Conservation (phyloP, 2,888 invertebrate species). For the Rhorus exstirpatorius region DNA sequence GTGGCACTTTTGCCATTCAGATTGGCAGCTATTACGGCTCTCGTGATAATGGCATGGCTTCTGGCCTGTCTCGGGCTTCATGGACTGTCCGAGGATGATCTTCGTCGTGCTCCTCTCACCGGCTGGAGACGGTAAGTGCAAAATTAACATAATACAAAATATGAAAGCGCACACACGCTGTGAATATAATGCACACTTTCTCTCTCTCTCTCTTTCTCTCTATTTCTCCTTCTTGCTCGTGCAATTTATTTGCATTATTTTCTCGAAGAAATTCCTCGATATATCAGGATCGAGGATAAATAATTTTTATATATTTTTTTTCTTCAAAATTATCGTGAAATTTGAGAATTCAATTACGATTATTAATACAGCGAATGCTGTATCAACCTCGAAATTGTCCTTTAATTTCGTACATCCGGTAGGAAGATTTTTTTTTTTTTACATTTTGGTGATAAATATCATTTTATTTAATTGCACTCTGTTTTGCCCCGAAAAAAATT, state of each 20-base stretch:
- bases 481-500: no score
- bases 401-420: no score
- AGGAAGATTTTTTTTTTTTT: no score
- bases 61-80: conserved; percentile 94
- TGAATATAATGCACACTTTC: conserved; percentile 45
- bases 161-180: conserved; percentile 3
- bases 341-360: no score
- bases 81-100: conserved; percentile 93
- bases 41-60: conserved; percentile 94
- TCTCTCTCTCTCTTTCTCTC: conserved; percentile 3
- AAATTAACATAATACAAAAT: conserved; percentile 12
- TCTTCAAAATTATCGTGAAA: no score
- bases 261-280: neutral
- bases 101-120: conserved; percentile 91
- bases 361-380: no score
- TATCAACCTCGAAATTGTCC: no score
- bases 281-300: no score
- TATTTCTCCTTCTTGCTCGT: neutral
- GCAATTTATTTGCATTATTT: neutral
- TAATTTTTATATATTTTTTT: no score
- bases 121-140: conserved; percentile 95
- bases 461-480: no score
- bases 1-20: conserved; percentile 94
- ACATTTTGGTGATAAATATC: no score
- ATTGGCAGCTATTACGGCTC: conserved; percentile 91